Evolutionary conservation across 2,797 vertebrate species (phyloP), one percentile per base, ranked within the genome.

Genomic region (Neostethus bicornis): DNA sequence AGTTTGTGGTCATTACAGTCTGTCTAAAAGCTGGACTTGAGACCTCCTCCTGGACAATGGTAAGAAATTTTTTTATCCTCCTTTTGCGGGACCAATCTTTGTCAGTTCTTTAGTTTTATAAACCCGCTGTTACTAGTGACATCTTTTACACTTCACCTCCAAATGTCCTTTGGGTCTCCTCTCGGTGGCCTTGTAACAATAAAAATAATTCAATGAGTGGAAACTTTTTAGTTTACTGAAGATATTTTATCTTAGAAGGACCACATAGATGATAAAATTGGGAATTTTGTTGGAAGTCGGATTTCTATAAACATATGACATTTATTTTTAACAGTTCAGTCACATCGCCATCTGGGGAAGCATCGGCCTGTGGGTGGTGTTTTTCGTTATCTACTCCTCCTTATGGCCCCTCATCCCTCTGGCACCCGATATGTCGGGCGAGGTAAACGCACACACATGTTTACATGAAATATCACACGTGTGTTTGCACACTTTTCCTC

Each of bases 1-100:
- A 99, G 97, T 98, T 96, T 91, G 97, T 99, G 73, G 97, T 99
- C 83, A 96, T 99, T 88, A 99, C 97, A 19, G 97, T 99, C 69
- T 99, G 97, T 90, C 91, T 99, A 73, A 99, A 99, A 92, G 97
- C 97, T 24, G 97, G 97, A 50, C 85, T 99, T 31, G 97, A 99
- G 85, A 99, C 96, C 0, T 96, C 97, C 0, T 97, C 97, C 8
- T 99, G 97, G 97, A 99, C 97, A 20, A 93, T 93, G 94, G 97
- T 99, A 90, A 92, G 95, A 65, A 45, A 29, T 67, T n/a, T 16
- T 11, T 29, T 76, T 51, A 45, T 39, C 70, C 49, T 78, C 37
- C 66, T 9, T 0, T 42, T 65, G 13, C 44, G 4, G 1, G 41
- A 73, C 29, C 61, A n/a, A 58, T 72, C 64, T 62, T 55, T 69